These are phyloP conservation scores for Solenodon paradoxus DNA, from an alignment of 2,113 vertebrate genomes.

Conservation along the genomic window DNA sequence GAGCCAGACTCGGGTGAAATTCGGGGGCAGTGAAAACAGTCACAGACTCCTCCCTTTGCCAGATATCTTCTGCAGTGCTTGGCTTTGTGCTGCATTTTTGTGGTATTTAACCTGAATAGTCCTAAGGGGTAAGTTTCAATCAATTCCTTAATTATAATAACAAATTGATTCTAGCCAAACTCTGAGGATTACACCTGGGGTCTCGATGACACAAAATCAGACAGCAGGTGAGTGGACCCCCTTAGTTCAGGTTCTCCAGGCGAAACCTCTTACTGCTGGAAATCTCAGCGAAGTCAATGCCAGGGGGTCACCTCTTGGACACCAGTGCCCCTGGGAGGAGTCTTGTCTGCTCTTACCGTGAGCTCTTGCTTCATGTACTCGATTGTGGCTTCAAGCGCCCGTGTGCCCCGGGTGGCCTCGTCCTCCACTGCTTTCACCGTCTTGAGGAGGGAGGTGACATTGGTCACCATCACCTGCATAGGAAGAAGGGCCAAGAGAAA, in stretches of 20 bases:
- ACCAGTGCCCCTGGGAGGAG: rapidly evolving
- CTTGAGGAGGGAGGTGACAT: conserved; percentile 98
- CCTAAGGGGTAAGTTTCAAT: background rate
- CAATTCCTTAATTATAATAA: background rate
- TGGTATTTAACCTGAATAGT: background rate
- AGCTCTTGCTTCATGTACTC: conserved; percentile 99
- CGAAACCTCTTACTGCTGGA: background rate
- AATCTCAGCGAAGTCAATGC: background rate
- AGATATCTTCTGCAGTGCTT: background rate
- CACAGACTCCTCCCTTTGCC: background rate
- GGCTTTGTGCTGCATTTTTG: background rate
- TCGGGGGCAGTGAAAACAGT: background rate
- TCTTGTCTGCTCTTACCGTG: conserved; percentile 85
- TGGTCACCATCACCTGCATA: conserved; percentile 97
- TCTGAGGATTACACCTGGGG: background rate
- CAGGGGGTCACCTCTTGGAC: background rate
- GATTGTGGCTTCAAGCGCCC: conserved; percentile 96
- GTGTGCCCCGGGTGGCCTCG: conserved; percentile 97
- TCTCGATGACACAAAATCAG: background rate
- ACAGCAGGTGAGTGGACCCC: background rate
- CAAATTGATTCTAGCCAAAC: background rate
- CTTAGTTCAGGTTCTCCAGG: background rate
- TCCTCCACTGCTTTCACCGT: conserved; percentile 99
- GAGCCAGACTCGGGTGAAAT: background rate
- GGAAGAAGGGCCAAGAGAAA: conserved; percentile 18